Percentiles rank a stretch among this genome's conserved stretches.
phyloP scores from a whole-genome alignment of 2,113 vertebrate species.

The Actenoides lindsayi region DNA sequence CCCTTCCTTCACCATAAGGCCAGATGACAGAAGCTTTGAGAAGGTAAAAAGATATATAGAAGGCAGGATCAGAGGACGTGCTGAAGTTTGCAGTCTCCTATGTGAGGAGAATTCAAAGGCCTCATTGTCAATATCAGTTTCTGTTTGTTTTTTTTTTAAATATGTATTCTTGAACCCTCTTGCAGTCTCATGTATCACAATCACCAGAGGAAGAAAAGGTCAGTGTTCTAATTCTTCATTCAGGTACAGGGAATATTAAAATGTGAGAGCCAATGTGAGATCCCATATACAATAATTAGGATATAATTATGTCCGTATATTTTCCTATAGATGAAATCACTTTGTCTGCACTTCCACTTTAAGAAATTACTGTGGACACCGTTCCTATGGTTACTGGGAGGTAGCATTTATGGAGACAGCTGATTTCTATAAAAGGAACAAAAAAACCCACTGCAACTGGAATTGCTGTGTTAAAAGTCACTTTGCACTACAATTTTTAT shows the following conservation, averaged over 20 bases:
- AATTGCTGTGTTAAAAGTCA: constrained; percentile 31
- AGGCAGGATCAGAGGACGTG: background rate
- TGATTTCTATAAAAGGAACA: constrained; percentile 38
- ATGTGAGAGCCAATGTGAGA: constrained; percentile 54
- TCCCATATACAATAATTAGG: constrained; percentile 68
- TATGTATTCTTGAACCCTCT: background rate
- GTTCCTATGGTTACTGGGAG: constrained; percentile 74
- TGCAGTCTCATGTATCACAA: constrained; percentile 51
- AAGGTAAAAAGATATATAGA: background rate
- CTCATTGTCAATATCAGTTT: constrained; percentile 32
- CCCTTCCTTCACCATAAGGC: background rate
- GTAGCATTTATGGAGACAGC: background rate
- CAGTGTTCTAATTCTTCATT: constrained; percentile 65
- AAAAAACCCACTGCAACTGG: constrained; percentile 39
- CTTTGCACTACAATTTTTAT: constrained; percentile 14
- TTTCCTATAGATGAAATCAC: constrained; percentile 54
- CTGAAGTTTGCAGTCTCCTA: background rate
- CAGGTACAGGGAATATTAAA: constrained; percentile 48
- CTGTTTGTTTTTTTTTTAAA: background rate
- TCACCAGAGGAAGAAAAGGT: constrained; percentile 63
- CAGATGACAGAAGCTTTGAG: background rate
- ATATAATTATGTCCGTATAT: constrained; percentile 61
- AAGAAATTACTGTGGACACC: constrained; percentile 55
- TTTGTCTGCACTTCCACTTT: constrained; percentile 59
- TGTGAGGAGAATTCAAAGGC: constrained; percentile 33